Evolutionary conservation across 1,140 invertebrate genomes (phyloP).

Genomic region (Chionoecetes opilio): DNA sequence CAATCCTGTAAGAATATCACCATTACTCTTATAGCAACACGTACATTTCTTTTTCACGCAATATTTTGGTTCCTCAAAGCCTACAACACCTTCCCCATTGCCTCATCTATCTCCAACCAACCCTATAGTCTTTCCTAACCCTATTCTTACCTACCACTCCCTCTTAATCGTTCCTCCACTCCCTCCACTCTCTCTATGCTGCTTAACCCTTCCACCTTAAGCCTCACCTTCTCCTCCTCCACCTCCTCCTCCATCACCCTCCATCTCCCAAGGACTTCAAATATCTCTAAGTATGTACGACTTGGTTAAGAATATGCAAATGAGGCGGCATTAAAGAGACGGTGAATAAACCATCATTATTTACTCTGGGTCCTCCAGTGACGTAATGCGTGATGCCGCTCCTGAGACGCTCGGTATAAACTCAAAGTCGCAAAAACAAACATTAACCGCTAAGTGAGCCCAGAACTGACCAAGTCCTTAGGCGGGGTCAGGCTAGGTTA

Average conservation of each 20-base stretch:
- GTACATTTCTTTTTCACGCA: no score
- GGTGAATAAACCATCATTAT: slow-evolving; percentile 33
- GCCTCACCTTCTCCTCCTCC: neutral
- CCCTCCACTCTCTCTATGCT: neutral
- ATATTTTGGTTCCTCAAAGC: neutral
- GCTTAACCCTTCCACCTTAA: neutral
- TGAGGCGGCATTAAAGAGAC: slow-evolving; percentile 42
- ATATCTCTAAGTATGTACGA: slow-evolving; percentile 30
- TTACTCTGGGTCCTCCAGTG: neutral
- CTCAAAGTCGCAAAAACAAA: slow-evolving; percentile 29
- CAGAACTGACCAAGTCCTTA: neutral
- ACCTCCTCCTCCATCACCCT: neutral
- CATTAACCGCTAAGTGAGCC: neutral
- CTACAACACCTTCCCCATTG: neutral
- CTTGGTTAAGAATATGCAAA: slow-evolving; percentile 30
- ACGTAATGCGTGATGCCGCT: slow-evolving; percentile 25
- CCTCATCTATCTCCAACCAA: neutral
- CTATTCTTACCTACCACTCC: no score
- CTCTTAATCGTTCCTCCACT: neutral
- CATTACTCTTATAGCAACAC: neutral
- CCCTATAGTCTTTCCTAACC: no score
- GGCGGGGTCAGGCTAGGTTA: neutral
- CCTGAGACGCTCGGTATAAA: slow-evolving; percentile 17
- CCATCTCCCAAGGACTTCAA: neutral
- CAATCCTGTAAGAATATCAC: neutral